Base-by-base conservation (phyloP, 2,797 vertebrate species). In the Mycteria americana region DNA sequence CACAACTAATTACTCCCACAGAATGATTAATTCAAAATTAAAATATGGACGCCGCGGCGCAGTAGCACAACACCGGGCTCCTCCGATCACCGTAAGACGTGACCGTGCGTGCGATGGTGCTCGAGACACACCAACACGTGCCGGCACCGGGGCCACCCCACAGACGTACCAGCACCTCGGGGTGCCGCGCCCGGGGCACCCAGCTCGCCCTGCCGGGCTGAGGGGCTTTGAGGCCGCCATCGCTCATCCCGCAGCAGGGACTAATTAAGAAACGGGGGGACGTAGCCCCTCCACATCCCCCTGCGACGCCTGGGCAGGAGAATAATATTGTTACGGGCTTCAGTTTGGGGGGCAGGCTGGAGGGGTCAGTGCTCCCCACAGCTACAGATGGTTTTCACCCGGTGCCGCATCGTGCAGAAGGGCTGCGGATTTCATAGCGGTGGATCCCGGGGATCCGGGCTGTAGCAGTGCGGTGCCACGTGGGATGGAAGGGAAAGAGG, bases 331-430 rank as follows among this genome's bases (percentile, higher is more conserved):
- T 15, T 27, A 12, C 0, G 12, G 74, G 57, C 17, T n/a, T 2
- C 30, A 7, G 18, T 7, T 5, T 12, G 50, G 45, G 37, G 35
- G 33, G 11, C 24, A 11, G 9, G 41, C 12, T 16, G 56, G 30
- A 12, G 72, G 45, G 30, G 74, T 13, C n/a, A 7, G 54, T 0
- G 28, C 54, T 60, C 39, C 64, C 64, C 48, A 12, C 23, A 2
- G 14, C 35, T 41, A 5, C 41, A 2, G 31, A 2, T 1, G 54
- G 54, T 13, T 56, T 64, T 33, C n/a, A 23, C 16, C 27, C 24
- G 1, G 28, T 3, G 28, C 50, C 6, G 3, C 6, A 0, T 28
- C 9, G 3, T 1, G 16, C 67, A 3, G 65, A 15, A 25, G 50
- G 21, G 82, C 67, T 18, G 18, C 0, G 6, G 35, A 6, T n/a